Base-by-base conservation (phyloP, 2,888 invertebrate species). In the Eledona agricola region DNA sequence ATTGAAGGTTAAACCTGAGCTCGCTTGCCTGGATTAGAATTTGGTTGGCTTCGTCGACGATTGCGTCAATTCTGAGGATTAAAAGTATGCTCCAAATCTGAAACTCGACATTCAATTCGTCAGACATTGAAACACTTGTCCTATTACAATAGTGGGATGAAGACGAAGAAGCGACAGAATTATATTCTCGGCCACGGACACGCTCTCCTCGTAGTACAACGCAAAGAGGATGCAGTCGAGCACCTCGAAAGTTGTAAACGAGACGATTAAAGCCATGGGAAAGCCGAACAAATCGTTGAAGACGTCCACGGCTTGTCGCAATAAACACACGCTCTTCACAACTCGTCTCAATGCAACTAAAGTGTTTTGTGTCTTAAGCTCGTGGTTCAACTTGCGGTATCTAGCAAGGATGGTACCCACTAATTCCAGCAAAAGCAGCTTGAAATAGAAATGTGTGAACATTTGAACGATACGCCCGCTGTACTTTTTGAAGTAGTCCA, bases 161-260 rank as follows among this genome's bases (percentile, higher is more conserved):
- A 32, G 6, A 9, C 9, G 15, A 32, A 32, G 32, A 11, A 20
- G 1, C 1, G 35, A 19, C 11, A 35, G 7, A 10, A 22, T 4
- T 4, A 20, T 20, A 6, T 20, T 35, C 5, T 19, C 12, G 1
- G 11, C 2, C 2, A 19, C 1, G 11, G 9, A 20, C 4, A 6
- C 9, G 4, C 22, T n/a, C 1, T 22, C 20, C 6, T 20, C 11
- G n/a, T 20, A 19, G 2, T 35, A 17, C 3, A 35, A 7, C 1
- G 35, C 35, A 20, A 35, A 35, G 3, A 35, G 20, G 12, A 35
- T 35, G 22, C 22, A 35, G 12, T 35, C 22, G 7, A 35, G 35
- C 5, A 35, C 11, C 6, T 35, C 35, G 11, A 35, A 35, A 4
- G 35, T 35, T 4, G 35, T 35, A 6, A 35, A 35, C 1, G 15